Percentiles rank a stretch among this genome's conserved stretches.
Evolutionary conservation across 1,140 invertebrate genomes (phyloP).

Genomic region (Trigoniulus corallinus): DNA sequence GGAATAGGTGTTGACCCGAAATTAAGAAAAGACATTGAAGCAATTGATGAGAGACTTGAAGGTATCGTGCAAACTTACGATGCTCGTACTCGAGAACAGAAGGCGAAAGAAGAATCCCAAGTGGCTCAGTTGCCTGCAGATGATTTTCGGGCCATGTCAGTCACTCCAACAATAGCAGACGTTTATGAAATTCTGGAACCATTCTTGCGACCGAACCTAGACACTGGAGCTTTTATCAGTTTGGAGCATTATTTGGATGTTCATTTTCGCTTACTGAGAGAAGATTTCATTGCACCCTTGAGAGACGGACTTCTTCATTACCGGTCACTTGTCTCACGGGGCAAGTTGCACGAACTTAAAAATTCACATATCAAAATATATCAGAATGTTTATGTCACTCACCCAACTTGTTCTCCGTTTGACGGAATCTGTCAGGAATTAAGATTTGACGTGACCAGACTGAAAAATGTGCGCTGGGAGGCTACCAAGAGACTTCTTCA

Average conservation of each 20-base stretch:
- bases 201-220: conserved; percentile 21
- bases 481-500: conserved; percentile 41
- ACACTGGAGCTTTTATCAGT: conserved; percentile 23
- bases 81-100: not conserved
- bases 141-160: conserved; percentile 10
- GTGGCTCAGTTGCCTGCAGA: conserved; percentile 4
- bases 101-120: not conserved
- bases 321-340: not conserved
- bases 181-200: not conserved
- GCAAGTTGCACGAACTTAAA: not conserved
- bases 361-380: not conserved
- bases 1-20: too few species aligned
- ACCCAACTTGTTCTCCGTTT: not conserved
- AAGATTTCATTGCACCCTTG: conserved; percentile 31
- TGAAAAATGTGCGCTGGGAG: conserved; percentile 3
- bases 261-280: conserved; percentile 32
- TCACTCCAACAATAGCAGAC: conserved; percentile 10
- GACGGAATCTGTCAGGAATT: not conserved
- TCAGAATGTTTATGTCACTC: not conserved
- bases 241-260: conserved; percentile 32
- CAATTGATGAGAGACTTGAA: not conserved
- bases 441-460: not conserved
- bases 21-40: not conserved
- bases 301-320: conserved; percentile 24
- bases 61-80: not conserved